These are phyloP conservation scores for Alloplasta piceator DNA, from an alignment of 2,888 invertebrate genomes.

Conservation along the genomic window DNA sequence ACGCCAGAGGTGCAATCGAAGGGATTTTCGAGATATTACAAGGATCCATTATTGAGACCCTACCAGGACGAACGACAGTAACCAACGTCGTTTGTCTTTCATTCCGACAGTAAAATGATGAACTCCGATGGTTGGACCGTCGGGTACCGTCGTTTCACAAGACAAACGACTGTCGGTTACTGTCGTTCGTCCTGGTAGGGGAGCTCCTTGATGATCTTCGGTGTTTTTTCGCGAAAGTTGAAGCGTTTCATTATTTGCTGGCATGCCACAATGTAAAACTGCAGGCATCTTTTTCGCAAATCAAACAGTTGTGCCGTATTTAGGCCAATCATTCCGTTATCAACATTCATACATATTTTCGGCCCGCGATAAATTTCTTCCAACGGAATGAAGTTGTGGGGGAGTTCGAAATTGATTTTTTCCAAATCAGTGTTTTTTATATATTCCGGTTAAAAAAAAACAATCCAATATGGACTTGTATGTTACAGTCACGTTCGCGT, in stretches of 20 bases:
- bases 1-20: conserved; percentile 42
- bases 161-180: too few species aligned
- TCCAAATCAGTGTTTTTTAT: conserved; percentile 20
- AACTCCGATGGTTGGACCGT: too few species aligned
- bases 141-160: too few species aligned
- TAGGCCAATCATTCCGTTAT: conserved; percentile 8
- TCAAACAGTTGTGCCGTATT: conserved; percentile 19
- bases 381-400: conserved; percentile 18
- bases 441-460: conserved; percentile 41
- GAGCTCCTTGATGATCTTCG: conserved; percentile 37
- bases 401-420: conserved; percentile 36
- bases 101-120: too few species aligned
- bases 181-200: too few species aligned
- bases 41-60: too few species aligned
- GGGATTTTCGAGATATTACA: neutral
- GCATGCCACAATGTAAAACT: conserved; percentile 42
- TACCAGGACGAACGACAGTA: too few species aligned
- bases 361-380: conserved; percentile 32
- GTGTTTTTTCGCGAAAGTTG: conserved; percentile 27
- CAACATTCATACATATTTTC: conserved; percentile 19
- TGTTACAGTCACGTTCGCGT: conserved; percentile 9
- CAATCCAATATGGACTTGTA: conserved; percentile 42
- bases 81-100: too few species aligned
- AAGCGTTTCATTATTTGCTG: conserved; percentile 35
- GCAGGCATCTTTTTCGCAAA: conserved; percentile 24